Percentiles rank a stretch among this genome's conserved stretches.
Evolutionary conservation across 2,888 invertebrate species (phyloP).

Genomic region (Papilio demoleus): DNA sequence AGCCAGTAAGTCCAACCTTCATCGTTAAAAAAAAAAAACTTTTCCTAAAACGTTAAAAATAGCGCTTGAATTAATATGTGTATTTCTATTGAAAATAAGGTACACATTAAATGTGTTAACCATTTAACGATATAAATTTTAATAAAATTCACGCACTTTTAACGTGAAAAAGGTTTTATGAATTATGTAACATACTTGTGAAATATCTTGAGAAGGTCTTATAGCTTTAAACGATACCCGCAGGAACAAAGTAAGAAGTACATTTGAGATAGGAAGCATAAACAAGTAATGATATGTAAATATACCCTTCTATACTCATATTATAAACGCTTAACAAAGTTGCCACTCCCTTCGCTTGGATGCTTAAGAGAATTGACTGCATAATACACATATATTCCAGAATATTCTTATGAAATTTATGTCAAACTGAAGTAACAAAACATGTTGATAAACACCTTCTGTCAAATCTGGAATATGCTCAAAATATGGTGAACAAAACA

Average conservation of each 20-base stretch:
- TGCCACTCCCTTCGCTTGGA: constrained; percentile 27
- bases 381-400: constrained; percentile 17
- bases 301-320: constrained; percentile 33
- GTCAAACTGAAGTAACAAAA: too few species aligned
- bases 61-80: too few species aligned
- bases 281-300: constrained; percentile 40
- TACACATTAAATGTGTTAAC: neutral
- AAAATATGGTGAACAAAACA: too few species aligned
- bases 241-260: constrained; percentile 26
- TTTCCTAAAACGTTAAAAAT: too few species aligned
- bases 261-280: constrained; percentile 32
- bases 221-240: constrained; percentile 28
- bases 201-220: constrained; percentile 20
- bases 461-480: too few species aligned
- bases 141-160: constrained; percentile 8
- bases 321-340: constrained; percentile 38
- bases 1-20: too few species aligned
- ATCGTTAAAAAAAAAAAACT: too few species aligned
- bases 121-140: neutral
- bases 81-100: neutral
- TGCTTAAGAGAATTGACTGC: constrained; percentile 29
- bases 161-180: constrained; percentile 28
- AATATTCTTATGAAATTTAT: too few species aligned
- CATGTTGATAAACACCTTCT: neutral
- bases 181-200: constrained; percentile 33